Evolutionary conservation across 2,113 vertebrate genomes (phyloP), one percentile per base, ranked within the genome.

Genomic region (Microcebus lehilahytsara): DNA sequence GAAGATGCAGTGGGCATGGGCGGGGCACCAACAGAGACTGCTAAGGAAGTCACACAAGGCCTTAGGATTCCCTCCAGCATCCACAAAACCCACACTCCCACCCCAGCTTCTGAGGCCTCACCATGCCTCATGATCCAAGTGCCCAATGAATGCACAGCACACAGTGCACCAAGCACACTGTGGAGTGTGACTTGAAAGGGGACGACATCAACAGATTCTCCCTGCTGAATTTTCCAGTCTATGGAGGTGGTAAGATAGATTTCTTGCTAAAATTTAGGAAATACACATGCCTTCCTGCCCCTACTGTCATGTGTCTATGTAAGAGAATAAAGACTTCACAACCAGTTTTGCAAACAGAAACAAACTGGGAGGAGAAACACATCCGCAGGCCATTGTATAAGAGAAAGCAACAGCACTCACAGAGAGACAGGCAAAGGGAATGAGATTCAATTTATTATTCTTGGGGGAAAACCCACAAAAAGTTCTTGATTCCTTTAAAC

Each of bases 311-410:
- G 96, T 93, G 94, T 92, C 97, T 98, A 77, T 92, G 93, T 98
- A 96, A 93, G 86, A 96, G 96, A 94, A 97, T 89, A 83, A 96
- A 96, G 94, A 95, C 92, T 94, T 97, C 97, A 97, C 94, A 97
- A 94, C 91, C 42, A 85, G 89, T 75, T 95, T 96, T 96, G 94
- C 93, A 97, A 97, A 92, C 92, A 85, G 95, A 96, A 91, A 62
- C 66, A 51, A 86, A 75, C 62, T 66, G 72, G 51, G 87, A 93
- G 91, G 79, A 97, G 85, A 94, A 80, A 71, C 17, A 62, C 66
- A 69, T 67, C 66, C 53, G 37, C 84, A 96, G 85, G 83, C 90
- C 96, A 74, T 0, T 85, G 96, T 87, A 67, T 58, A 49, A 86
- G 77, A 92, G 84, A 79, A 86, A 67, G 72, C 25, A 17, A 51